Evolutionary conservation across 2,113 vertebrate species (phyloP), one percentile per base, ranked within the genome.

Genomic region (Pseudorasbora parva): DNA sequence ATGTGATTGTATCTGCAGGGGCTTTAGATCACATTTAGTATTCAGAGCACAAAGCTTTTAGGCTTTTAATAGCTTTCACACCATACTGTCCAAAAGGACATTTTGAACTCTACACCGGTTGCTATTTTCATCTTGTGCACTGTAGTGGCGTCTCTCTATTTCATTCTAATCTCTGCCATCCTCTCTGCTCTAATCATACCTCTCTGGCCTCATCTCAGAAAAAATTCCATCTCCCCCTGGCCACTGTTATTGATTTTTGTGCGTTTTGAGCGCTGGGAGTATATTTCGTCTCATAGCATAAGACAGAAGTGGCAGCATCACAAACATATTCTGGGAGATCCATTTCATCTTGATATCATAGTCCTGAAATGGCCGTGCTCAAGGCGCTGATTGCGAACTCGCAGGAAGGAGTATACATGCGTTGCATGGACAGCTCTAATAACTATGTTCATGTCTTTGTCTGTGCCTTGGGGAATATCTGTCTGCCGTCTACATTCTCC

Each of bases 1-100:
- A 77, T 43, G 81, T 86, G 85, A 77, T 78, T 78, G 76, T 83
- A 66, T 56, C 76, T 76, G 30, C 66, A 69, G 82, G 85, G 76
- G 66, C 78, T 74, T 54, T 84, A 37, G 56, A 73, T 85, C 78
- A 25, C n/a, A 47, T 72, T 60, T 82, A 62, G 54, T 62, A 47
- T 82, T 82, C 81, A 4, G 54, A 27, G 54, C 81, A 49, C 81
- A 62, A 41, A 62, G 56, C 37, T 19, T 15, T 10, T 54, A 45
- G 81, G 33, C 68, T 60, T 47, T 62, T 82, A 74, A 59, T 27
- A 64, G 51, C 51, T 43, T 71, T 69, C 64, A 43, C 49, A 41
- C 14, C 5, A 19, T 27, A 62, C 33, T 47, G n/a, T 78, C 77
- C 57, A 12, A 64, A 64, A 41, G 23, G 78, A 80, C 17, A 30